These are phyloP conservation scores for Osmoderma eremita DNA, from an alignment of 2,888 invertebrate genomes.

Conservation along the genomic window DNA sequence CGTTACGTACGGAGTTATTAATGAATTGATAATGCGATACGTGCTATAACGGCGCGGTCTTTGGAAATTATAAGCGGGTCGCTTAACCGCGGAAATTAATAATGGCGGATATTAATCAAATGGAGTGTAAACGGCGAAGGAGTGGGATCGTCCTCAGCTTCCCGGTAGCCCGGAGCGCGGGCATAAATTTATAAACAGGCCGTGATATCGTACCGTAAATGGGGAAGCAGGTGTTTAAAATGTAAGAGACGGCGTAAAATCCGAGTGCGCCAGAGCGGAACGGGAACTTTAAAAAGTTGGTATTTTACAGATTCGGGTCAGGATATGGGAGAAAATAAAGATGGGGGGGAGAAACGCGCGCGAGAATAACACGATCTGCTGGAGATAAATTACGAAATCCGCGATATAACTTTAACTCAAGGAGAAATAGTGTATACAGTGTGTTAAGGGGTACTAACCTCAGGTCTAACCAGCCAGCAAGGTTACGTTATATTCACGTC, in stretches of 20 bases:
- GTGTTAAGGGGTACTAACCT: no score
- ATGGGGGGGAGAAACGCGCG: background rate
- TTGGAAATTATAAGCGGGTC: constrained; percentile 2
- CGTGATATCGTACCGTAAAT: constrained; percentile 25
- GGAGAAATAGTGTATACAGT: no score
- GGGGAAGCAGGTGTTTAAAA: constrained; percentile 37
- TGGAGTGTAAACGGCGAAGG: constrained; percentile 8
- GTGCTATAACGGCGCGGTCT: background rate
- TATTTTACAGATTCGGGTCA: constrained; percentile 26
- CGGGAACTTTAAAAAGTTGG: constrained; percentile 25
- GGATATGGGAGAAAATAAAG: background rate
- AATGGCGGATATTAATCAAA: constrained; percentile 31
- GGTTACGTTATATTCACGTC: no score
- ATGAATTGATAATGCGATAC: constrained; percentile 3
- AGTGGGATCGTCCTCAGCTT: background rate
- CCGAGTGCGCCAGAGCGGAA: constrained; percentile 27
- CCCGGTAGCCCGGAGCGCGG: background rate
- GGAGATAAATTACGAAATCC: background rate
- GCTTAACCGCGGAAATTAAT: constrained; percentile 29
- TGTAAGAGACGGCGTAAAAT: constrained; percentile 38
- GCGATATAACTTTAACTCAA: background rate
- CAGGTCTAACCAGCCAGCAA: no score
- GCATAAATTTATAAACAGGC: constrained; percentile 27
- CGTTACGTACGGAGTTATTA: background rate
- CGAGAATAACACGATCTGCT: background rate